These are phyloP conservation scores for Paratrypauchen microcephalus DNA, from an alignment of 2,797 vertebrate species.

Conservation along the genomic window DNA sequence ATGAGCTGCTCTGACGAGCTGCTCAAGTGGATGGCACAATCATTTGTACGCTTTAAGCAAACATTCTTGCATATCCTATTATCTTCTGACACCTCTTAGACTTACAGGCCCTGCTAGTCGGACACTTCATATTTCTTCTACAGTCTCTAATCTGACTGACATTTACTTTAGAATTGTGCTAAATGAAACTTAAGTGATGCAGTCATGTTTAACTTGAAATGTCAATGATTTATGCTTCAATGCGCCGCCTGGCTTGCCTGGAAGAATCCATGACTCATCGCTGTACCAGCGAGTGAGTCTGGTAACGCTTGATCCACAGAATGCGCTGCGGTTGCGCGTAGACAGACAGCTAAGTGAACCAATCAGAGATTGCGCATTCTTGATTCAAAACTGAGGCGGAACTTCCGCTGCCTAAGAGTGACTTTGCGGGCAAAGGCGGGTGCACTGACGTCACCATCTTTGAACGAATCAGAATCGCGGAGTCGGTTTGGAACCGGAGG, in stretches of 20 bases:
- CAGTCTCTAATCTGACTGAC: constrained; percentile 1
- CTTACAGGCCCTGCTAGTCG: neutral
- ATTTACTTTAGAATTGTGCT: neutral
- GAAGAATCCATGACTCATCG: too few species aligned
- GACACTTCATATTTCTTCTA: neutral
- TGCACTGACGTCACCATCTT: too few species aligned
- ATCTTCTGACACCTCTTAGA: constrained; percentile 11
- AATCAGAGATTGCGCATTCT: too few species aligned
- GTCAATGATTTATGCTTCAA: constrained; percentile 26
- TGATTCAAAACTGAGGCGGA: too few species aligned
- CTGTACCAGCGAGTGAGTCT: too few species aligned
- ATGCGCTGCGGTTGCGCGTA: too few species aligned
- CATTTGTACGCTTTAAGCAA: constrained; percentile 27
- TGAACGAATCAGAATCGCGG: too few species aligned
- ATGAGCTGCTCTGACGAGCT: constrained; percentile 17
- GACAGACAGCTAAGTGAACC: too few species aligned
- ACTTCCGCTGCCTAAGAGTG: too few species aligned
- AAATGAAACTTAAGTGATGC: neutral
- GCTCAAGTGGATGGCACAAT: constrained; percentile 6
- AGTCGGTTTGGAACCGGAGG: too few species aligned
- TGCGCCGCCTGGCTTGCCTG: constrained; percentile 25
- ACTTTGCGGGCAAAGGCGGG: too few species aligned
- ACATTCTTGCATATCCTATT: constrained; percentile 27
- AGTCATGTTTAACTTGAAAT: constrained; percentile 24
- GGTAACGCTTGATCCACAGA: too few species aligned